These are phyloP conservation scores for Neoaliturus tenellus DNA, from an alignment of 2,888 invertebrate species.

Conservation along the genomic window DNA sequence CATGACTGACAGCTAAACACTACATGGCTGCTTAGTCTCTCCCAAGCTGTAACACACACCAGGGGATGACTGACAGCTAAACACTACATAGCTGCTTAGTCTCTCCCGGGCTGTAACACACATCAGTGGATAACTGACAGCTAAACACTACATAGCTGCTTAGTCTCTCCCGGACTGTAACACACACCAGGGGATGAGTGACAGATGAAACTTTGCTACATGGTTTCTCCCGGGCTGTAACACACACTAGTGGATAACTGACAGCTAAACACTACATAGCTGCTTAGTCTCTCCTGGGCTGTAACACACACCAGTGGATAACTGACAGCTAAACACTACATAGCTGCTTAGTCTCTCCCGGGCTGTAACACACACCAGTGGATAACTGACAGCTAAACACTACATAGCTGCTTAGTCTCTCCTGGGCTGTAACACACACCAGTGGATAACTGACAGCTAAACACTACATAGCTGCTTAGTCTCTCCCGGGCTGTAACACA, in stretches of 20 bases:
- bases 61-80: background rate
- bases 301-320: conserved; percentile 46
- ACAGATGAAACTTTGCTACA: conserved; percentile 64
- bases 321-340: conserved; percentile 55
- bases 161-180: conserved; percentile 62
- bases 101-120: conserved; percentile 63
- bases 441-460: background rate
- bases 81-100: conserved; percentile 60
- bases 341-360: conserved; percentile 60
- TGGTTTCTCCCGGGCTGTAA: conserved; percentile 61
- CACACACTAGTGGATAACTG: conserved; percentile 43
- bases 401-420: conserved; percentile 62
- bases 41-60: conserved; percentile 61
- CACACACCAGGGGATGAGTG: conserved; percentile 60
- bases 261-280: conserved; percentile 56
- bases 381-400: background rate
- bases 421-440: conserved; percentile 61
- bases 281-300: conserved; percentile 62
- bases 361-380: conserved; percentile 59
- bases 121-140: background rate
- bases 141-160: conserved; percentile 40
- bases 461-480: conserved; percentile 59
- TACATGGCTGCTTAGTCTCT: conserved; percentile 64
- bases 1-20: background rate
- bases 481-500: conserved; percentile 63